Evolutionary conservation across 2,888 invertebrate species (phyloP).

Genomic region (Lasioglossum lativentre): DNA sequence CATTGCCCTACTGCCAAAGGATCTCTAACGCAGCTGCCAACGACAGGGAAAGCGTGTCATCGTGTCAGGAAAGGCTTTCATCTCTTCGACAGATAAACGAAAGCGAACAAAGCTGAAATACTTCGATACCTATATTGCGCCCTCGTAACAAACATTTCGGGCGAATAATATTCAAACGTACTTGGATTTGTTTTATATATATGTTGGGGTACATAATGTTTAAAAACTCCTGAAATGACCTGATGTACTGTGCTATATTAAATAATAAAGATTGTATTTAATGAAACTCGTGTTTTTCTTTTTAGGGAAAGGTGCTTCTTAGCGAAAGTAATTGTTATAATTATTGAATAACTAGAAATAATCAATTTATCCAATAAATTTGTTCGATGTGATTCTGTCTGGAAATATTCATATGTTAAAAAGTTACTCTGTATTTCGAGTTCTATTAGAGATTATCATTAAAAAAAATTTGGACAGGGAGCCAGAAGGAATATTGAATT

Average conservation of each 20-base stretch:
- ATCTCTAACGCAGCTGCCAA: not conserved
- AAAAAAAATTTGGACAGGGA: too few species aligned
- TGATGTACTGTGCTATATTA: not conserved
- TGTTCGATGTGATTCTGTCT: too few species aligned
- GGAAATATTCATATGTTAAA: too few species aligned
- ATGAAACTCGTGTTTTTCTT: not conserved
- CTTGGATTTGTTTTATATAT: not conserved
- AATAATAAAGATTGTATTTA: not conserved
- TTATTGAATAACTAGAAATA: not conserved
- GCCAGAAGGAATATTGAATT: too few species aligned
- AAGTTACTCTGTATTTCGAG: too few species aligned
- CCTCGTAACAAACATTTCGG: too few species aligned
- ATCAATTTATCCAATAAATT: not conserved
- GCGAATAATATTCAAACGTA: not conserved
- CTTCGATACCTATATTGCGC: not conserved
- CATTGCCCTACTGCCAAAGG: conserved; percentile 8
- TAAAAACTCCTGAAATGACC: not conserved
- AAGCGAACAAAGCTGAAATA: not conserved
- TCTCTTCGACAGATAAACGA: not conserved
- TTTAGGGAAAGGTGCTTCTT: not conserved
- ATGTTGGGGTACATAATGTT: not conserved
- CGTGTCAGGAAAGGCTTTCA: not conserved
- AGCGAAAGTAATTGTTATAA: not conserved
- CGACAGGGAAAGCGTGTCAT: conserved; percentile 24
- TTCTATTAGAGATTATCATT: too few species aligned